Conservation (phyloP, 2,888 invertebrate species). For the Tetrapedia diversipes region DNA sequence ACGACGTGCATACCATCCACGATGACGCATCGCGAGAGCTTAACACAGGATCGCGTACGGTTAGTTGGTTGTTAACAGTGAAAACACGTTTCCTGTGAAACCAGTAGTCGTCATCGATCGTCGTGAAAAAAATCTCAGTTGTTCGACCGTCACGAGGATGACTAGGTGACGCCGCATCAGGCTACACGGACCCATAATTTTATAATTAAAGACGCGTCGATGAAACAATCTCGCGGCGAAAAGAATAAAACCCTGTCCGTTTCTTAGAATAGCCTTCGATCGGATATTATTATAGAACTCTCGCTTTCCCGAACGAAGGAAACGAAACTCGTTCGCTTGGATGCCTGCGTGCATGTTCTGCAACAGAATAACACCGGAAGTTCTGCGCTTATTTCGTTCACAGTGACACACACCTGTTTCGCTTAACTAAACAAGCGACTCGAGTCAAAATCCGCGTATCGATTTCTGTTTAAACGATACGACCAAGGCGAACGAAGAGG, state of each 20-base stretch:
- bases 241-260: neutral
- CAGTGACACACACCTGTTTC: neutral
- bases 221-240: neutral
- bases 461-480: slow-evolving; percentile 6
- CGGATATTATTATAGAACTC: slow-evolving; percentile 30
- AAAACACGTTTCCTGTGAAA: slow-evolving; percentile 24
- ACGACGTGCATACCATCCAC: neutral
- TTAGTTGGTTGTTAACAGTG: slow-evolving; percentile 11
- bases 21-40: slow-evolving; percentile 49
- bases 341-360: neutral
- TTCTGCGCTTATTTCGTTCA: neutral
- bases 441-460: neutral
- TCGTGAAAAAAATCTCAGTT: neutral
- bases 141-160: neutral
- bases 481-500: neutral
- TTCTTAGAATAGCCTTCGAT: neutral
- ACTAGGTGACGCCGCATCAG: neutral
- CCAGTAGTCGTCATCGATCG: slow-evolving; percentile 37
- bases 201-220: neutral
- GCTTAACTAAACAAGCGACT: neutral
- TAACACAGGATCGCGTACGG: slow-evolving; percentile 40
- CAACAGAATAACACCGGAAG: slow-evolving; percentile 2
- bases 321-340: slow-evolving; percentile 1
- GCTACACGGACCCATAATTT: slow-evolving; percentile 13
- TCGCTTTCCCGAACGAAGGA: neutral